phyloP scores from a whole-genome alignment of 1,140 invertebrate genomes.

The Drosophila busckii region DNA sequence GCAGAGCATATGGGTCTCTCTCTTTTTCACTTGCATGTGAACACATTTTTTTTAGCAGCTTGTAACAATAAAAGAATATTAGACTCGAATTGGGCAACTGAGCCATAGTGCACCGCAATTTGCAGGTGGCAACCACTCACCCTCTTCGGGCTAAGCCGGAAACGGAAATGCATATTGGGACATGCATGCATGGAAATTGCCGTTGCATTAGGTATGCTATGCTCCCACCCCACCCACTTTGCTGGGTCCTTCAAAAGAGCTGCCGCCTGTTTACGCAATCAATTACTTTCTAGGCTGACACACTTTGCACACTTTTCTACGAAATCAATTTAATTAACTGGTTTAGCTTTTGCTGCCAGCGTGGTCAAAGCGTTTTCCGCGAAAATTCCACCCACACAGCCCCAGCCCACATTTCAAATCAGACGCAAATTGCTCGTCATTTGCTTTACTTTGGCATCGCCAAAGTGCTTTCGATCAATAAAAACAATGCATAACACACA shows the following conservation, averaged over 20 bases:
- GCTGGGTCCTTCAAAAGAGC: too few relatives aligned
- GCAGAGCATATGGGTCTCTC: too few relatives aligned
- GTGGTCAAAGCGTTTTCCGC: slow-evolving; percentile 35
- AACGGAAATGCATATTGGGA: slow-evolving; percentile 36
- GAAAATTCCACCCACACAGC: slow-evolving; percentile 37
- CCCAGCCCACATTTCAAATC: slow-evolving; percentile 11
- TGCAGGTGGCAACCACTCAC: slow-evolving; percentile 3
- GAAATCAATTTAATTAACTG: slow-evolving; percentile 51
- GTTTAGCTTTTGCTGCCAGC: slow-evolving; percentile 36
- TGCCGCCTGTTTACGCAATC: too few relatives aligned
- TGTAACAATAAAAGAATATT: slow-evolving; percentile 65
- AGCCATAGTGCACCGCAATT: slow-evolving; percentile 46
- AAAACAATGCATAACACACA: background rate
- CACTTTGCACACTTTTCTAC: slow-evolving; percentile 23
- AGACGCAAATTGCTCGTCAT: slow-evolving; percentile 1
- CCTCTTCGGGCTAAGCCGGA: slow-evolving; percentile 32
- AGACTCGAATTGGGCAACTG: slow-evolving; percentile 66
- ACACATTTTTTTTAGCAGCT: slow-evolving; percentile 25
- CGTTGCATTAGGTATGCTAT: too few relatives aligned
- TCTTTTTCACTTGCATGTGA: slow-evolving; percentile 34
- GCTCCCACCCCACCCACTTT: too few relatives aligned
- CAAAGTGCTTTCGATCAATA: slow-evolving; percentile 21
- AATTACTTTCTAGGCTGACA: too few relatives aligned
- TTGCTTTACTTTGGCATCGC: slow-evolving; percentile 29
- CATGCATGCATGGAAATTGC: too few relatives aligned